phyloP scores from a whole-genome alignment of 2,888 invertebrate species.

The Machimus atricapillus region DNA sequence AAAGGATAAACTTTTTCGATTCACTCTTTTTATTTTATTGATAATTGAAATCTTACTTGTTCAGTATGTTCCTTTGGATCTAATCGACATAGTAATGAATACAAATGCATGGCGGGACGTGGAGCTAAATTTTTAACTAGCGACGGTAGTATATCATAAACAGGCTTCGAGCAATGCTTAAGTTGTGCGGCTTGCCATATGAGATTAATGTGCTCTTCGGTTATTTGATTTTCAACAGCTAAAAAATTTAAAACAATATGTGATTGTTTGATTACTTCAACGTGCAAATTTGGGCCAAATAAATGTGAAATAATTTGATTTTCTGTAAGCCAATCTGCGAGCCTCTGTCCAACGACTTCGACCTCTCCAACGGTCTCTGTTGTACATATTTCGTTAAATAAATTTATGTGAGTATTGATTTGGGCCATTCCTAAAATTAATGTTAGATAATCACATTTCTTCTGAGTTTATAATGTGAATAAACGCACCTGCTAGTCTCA shows the following conservation, averaged over 20 bases:
- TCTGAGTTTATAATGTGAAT: background rate
- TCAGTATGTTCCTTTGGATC: slow-evolving; percentile 93
- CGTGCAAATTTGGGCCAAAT: slow-evolving; percentile 96
- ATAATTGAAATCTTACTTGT: slow-evolving; percentile 66
- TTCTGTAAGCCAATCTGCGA: slow-evolving; percentile 87
- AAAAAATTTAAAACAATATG: slow-evolving; percentile 92
- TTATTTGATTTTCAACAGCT: slow-evolving; percentile 89
- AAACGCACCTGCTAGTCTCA: slow-evolving; percentile 80
- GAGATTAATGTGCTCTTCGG: slow-evolving; percentile 87
- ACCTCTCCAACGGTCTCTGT: slow-evolving; percentile 87
- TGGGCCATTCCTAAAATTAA: slow-evolving; percentile 73
- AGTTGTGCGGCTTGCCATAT: slow-evolving; percentile 96
- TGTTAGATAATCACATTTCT: background rate
- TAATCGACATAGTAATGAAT: slow-evolving; percentile 83
- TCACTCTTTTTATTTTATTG: slow-evolving; percentile 60
- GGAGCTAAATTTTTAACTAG: slow-evolving; percentile 89
- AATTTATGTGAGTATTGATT: slow-evolving; percentile 91
- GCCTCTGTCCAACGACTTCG: slow-evolving; percentile 81
- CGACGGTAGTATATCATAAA: slow-evolving; percentile 88
- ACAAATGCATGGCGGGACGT: slow-evolving; percentile 86
- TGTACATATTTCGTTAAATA: slow-evolving; percentile 89
- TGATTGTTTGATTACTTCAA: slow-evolving; percentile 93
- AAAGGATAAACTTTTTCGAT: background rate
- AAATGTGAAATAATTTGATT: slow-evolving; percentile 92
- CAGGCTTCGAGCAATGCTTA: slow-evolving; percentile 93